These are phyloP conservation scores for Xiphophorus maculatus DNA, from an alignment of 2,113 vertebrate species.

Conservation along the genomic window DNA sequence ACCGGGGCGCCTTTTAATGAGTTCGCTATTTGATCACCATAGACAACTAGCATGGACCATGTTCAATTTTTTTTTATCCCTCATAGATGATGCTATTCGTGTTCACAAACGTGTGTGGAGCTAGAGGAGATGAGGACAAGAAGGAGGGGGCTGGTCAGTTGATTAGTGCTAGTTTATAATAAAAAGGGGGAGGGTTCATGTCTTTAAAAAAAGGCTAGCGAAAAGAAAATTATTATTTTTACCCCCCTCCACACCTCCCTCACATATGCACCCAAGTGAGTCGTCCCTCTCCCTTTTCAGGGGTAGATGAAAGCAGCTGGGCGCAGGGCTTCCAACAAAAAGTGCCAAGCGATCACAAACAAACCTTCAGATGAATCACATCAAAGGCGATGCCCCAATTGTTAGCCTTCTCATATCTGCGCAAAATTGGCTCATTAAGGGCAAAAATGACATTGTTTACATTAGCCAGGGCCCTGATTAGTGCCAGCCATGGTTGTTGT, in stretches of 20 bases:
- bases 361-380: conserved; percentile 85
- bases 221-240: conserved; percentile 73
- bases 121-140: conserved; percentile 41
- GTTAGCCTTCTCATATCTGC: conserved; percentile 83
- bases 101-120: conserved; percentile 42
- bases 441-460: conserved; percentile 86
- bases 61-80: conserved; percentile 53
- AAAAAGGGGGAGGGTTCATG: conserved; percentile 66
- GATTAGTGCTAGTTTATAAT: conserved; percentile 75
- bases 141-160: conserved; percentile 71
- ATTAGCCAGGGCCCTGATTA: conserved; percentile 83
- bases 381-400: conserved; percentile 86
- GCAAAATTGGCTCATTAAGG: conserved; percentile 88
- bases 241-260: conserved; percentile 46
- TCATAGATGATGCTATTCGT: conserved; percentile 54
- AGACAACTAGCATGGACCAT: conserved; percentile 72
- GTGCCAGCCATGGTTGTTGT: conserved; percentile 80
- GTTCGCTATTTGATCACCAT: conserved; percentile 81
- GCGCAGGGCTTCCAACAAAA: conserved; percentile 81
- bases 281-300: conserved; percentile 77
- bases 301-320: conserved; percentile 83
- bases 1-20: conserved; percentile 82
- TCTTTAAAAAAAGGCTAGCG: conserved; percentile 45
- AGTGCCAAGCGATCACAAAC: conserved; percentile 82
- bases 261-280: conserved; percentile 74